Evolutionary conservation across 2,797 vertebrate species (phyloP), one percentile per base, ranked within the genome.

Genomic region (Delichon dasypus): DNA sequence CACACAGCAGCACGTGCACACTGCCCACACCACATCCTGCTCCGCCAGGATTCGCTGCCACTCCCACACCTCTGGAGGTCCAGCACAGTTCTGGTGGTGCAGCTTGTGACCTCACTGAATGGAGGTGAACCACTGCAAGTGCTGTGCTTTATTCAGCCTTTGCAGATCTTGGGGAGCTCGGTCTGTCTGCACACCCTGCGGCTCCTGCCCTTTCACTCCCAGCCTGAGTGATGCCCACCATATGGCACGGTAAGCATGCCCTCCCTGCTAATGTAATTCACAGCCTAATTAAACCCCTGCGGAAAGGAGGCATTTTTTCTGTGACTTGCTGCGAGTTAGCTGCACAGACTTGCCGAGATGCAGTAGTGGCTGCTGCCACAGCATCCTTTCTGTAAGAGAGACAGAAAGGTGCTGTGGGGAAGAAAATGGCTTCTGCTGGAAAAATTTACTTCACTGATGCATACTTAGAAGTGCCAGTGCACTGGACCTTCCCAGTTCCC

Each of bases 1-100:
- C 19, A 13, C 11, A 1, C 12, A 65, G 66, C 57, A 75, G 13
- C 48, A 65, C 18, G 2, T 0, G 0, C 20, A 19, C 16, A 1
- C 51, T 61, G 38, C 85, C 29, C 47, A 51, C 14, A 55, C 17
- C 16, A 18, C 45, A 29, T 23, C 53, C 30, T 3, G 2, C 51
- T 38, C 50, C 4, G 25, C 3, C 1, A 68, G 64, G 40, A 26
- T 60, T 55, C 10, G 6, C 73, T 84, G 58, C 48, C 79, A 44
- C 29, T 66, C 70, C 5, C 3, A 0, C 53, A 3, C 1, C 53
- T 42, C 76, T 8, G 18, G 40, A 79, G 23, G 47, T 85, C 47
- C 30, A 4, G 21, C 32, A 26, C 5, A 2, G 9, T 21, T 80
- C 61, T 45, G 54, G 26, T 11, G 5, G 25, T 3, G 2, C 36